Base-by-base conservation (phyloP, 1,140 invertebrate genomes). In the Drosophila auraria region DNA sequence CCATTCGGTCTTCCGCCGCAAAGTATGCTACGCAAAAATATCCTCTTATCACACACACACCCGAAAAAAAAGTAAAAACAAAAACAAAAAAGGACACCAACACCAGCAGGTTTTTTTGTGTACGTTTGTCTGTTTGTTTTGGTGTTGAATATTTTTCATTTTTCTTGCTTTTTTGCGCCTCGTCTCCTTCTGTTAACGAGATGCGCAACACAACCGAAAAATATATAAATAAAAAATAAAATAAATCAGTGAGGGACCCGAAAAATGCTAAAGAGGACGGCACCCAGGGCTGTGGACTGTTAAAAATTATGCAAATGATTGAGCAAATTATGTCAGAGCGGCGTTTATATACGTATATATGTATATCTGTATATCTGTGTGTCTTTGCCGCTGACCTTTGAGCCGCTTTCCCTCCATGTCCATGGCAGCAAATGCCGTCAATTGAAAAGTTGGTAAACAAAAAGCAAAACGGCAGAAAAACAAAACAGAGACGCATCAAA, bases 271-370 rank as follows among this genome's bases (percentile, higher is more conserved):
- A 53, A 9, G 15, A 42, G 42, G 45, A 42, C 40, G 58, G 69
- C 40, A 75, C 60, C 45, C 56, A 66, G 69, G 65, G 45, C 82
- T 81, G 84, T 86, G 80, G 71, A 73, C 60, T 82, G 61, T 76
- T 71, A 70, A 82, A 89, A 89, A 89, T 89, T 89, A 89, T 89
- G 86, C 82, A 89, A 89, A 89, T 89, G 86, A 89, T 89, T 89
- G 86, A 76, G 68, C 86, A 89, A 89, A 89, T 89, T 82, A 90
- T 90, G 86, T 89, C 86, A 89, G 83, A 83, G 56, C 49, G 47
- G 68, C 71, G 49, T 56, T 61, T 69, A 57, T 54, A 57, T 57
- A 36, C 27, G 63, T 38, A 14, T 45, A 75, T 20, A 38, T 14
- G 12, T 30, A 61, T 44, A 59, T 40, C 54, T 71, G 53, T 62